Percentiles rank a stretch among this genome's conserved stretches.
These are phyloP conservation scores for Lasioglossum morio DNA, from an alignment of 2,888 invertebrate species.

Conservation along the genomic window DNA sequence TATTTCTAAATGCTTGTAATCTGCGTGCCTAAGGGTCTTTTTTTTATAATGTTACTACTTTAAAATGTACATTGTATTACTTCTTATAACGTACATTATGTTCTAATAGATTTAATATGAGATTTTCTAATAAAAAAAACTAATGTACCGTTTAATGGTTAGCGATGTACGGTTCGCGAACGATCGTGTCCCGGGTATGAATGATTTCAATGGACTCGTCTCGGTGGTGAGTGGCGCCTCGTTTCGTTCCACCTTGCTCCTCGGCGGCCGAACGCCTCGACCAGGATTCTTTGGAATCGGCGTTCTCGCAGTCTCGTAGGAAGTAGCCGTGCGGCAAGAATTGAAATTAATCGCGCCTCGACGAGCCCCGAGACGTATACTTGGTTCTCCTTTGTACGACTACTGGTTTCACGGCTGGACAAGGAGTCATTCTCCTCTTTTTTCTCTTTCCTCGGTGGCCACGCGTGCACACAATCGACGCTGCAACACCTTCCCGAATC, in stretches of 20 bases:
- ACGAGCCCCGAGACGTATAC: slow-evolving; percentile 27
- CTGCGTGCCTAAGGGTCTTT: too few relatives aligned
- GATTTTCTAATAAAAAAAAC: too few relatives aligned
- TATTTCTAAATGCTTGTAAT: too few relatives aligned
- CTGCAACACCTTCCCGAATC: slow-evolving; percentile 1
- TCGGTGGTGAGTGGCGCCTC: slow-evolving; percentile 62
- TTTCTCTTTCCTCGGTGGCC: neutral
- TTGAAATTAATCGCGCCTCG: slow-evolving; percentile 75
- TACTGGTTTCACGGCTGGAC: slow-evolving; percentile 52
- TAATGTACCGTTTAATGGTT: slow-evolving; percentile 61
- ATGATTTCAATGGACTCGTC: slow-evolving; percentile 62
- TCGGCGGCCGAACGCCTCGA: slow-evolving; percentile 24
- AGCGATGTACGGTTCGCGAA: slow-evolving; percentile 42
- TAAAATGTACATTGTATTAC: too few relatives aligned
- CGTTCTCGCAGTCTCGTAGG: slow-evolving; percentile 67
- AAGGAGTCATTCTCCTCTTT: slow-evolving; percentile 6
- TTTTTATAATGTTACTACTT: too few relatives aligned
- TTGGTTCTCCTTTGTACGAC: slow-evolving; percentile 40
- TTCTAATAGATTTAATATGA: too few relatives aligned
- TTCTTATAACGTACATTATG: too few relatives aligned
- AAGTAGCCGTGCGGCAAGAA: slow-evolving; percentile 76
- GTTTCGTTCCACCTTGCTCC: slow-evolving; percentile 38
- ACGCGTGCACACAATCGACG: slow-evolving; percentile 4
- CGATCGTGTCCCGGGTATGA: slow-evolving; percentile 65
- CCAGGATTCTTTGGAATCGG: slow-evolving; percentile 69